Evolutionary conservation across 92 coral and sea anemone genomes (phyloP), one percentile per base, ranked within the genome.

Genomic region (Siderastrea siderea): DNA sequence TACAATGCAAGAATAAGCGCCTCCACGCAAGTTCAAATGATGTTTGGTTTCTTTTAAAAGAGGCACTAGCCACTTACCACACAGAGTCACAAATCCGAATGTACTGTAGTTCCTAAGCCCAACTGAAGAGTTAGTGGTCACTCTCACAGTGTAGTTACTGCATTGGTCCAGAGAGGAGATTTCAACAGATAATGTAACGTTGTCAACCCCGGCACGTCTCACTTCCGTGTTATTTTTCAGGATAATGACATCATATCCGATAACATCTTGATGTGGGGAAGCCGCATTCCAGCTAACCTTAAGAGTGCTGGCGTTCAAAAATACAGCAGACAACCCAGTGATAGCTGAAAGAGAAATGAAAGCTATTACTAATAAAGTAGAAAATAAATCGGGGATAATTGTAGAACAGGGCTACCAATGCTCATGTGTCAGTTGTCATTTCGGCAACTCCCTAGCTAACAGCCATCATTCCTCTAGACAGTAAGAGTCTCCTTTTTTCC

Each of bases 61-160:
- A 26, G 38, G 38, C 38, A 10, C 64, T 6, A 58, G 52, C 13
- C n/a, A 70, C 95, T 84, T 66, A 89, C 95, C 88, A 64, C 95
- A 92, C 4, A 58, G 70, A 62, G 91, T 81, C 47, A 76, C 44
- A 13, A 75, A 45, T 15, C 50, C 59, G 7, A 81, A 13, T 14
- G 68, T 55, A 63, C 78, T 81, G 71, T 82, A 71, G 71, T 79
- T 84, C 14, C 95, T 95, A 72, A 66, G 45, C 66, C 93, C 96
- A 6, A 71, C 77, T 6, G 86, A 79, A 0, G 91, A 84, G 47
- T 80, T 84, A n/a, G 86, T 92, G 5, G 86, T 77, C 77, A 89
- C 86, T 8, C 60, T 50, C 47, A 92, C 87, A 2, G 85, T 86
- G 71, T 94, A 94, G 26, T 82, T 84, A 10, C 59, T 69, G 26